A percentile compares a stretch with the other conserved stretches of the same genome.
Conservation (phyloP, 2,797 vertebrate genomes). For the Gallirallus australis region DNA sequence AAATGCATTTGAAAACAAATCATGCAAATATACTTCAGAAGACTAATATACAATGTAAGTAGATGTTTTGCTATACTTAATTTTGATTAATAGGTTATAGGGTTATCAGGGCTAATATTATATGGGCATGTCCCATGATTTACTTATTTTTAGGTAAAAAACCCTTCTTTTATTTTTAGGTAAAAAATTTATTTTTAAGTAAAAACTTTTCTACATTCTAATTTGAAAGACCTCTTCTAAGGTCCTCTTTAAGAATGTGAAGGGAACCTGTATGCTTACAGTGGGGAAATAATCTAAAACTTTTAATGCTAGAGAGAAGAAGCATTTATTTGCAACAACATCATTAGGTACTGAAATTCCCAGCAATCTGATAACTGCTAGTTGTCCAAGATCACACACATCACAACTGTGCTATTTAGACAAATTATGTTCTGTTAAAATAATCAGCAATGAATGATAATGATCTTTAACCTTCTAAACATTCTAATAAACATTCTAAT, state of each 20-base stretch:
- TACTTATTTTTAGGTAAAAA: not conserved
- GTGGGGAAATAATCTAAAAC: not conserved
- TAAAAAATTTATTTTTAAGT: not conserved
- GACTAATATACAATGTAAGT: not conserved
- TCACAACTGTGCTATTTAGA: not conserved
- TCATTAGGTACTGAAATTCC: not conserved
- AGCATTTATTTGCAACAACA: not conserved
- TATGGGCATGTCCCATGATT: not conserved
- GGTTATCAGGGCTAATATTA: not conserved
- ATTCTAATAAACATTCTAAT: not conserved
- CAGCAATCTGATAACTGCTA: not conserved
- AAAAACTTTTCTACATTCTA: not conserved
- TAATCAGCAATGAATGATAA: not conserved
- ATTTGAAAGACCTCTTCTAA: not conserved
- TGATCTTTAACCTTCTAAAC: not conserved
- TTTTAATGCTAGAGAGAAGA: not conserved
- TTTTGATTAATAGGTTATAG: not conserved
- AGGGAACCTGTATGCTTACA: not conserved
- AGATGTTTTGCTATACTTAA: not conserved
- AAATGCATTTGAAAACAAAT: not conserved
- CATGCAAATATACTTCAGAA: not conserved
- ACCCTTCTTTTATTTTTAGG: not conserved
- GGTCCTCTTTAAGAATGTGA: not conserved
- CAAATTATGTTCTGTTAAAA: not conserved
- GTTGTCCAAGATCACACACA: not conserved